phyloP scores from a whole-genome alignment of 2,888 invertebrate genomes.

The Isoperla grammatica region DNA sequence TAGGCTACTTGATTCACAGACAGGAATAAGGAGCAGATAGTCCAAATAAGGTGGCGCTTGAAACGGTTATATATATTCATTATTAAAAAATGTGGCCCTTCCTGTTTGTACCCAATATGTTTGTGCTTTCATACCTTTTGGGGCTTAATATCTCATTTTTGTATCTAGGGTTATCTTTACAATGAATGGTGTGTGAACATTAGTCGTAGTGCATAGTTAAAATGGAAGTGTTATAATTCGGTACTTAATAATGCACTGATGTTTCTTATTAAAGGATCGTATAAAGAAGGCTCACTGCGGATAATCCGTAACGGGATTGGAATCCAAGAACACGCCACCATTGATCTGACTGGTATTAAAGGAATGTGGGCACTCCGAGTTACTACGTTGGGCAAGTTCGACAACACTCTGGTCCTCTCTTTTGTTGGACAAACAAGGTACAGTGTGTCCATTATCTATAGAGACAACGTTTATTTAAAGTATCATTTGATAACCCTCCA shows the following conservation, averaged over 20 bases:
- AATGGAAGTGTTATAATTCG: too few relatives aligned
- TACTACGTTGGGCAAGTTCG: constrained; percentile 51
- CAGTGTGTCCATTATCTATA: too few relatives aligned
- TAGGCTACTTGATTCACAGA: too few relatives aligned
- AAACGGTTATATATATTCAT: background rate
- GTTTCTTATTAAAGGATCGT: constrained; percentile 56
- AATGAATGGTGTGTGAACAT: too few relatives aligned
- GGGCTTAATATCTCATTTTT: too few relatives aligned
- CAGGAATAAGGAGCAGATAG: too few relatives aligned
- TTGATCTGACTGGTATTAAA: constrained; percentile 94
- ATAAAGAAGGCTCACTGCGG: constrained; percentile 94
- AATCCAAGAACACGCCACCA: constrained; percentile 95
- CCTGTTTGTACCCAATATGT: too few relatives aligned
- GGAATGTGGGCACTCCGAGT: constrained; percentile 95
- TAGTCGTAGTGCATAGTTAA: too few relatives aligned
- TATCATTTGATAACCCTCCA: too few relatives aligned
- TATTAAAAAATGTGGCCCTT: background rate
- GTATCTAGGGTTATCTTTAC: too few relatives aligned
- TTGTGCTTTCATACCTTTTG: too few relatives aligned
- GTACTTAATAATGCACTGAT: background rate
- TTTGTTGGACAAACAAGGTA: constrained; percentile 94
- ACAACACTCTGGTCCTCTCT: constrained; percentile 88
- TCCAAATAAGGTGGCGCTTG: background rate
- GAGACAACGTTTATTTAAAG: too few relatives aligned
- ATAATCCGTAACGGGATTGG: constrained; percentile 99